Base-by-base conservation (phyloP, 92 coral and sea anemone species). In the Phenganax subtilis region DNA sequence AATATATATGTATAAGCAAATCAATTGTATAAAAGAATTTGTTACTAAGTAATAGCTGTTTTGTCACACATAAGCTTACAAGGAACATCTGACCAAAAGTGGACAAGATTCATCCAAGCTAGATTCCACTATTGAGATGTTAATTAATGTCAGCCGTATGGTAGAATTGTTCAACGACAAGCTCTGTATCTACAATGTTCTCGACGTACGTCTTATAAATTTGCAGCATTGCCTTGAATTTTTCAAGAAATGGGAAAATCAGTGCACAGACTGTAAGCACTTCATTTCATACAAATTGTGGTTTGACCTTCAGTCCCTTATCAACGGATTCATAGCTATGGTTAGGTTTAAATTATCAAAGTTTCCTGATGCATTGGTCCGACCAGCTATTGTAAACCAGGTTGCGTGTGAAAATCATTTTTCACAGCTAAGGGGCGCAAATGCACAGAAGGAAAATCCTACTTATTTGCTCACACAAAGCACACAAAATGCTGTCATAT, bases 281-380 rank as follows among this genome's bases (percentile, higher is more conserved):
- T 86, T 89, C 51, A 2, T 84, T 8, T 84, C 92, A 56, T 53
- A 44, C 61, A 89, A 89, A 66, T 47, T 82, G 47, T 87, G 85
- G 83, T 87, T 87, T 71, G 88, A 84, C 79, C 17, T 84, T 0
- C 85, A 84, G 52, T 89, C 90, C 8, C 79, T 87, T 81, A 55
- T 75, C 25, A 63, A 55, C 17, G 80, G 80, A n/a, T 54, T 75
- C 56, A 75, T 55, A 55, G 63, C 80, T 6, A 55, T 75, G n/a
- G 80, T 55, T 9, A 20, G 66, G 9, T 55, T 11, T 30, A 75
- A 75, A 30, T 57, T 75, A 58, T 55, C 80, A 28, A 55, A 55
- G 12, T 75, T 55, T 75, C 64, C 80, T 37, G 80, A 57, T 54
- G 28, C 80, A 75, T 28, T 57, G 1, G 30, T 75, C 47, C 3